phyloP scores from a whole-genome alignment of 2,113 vertebrate species.

The Neogobius melanostomus region DNA sequence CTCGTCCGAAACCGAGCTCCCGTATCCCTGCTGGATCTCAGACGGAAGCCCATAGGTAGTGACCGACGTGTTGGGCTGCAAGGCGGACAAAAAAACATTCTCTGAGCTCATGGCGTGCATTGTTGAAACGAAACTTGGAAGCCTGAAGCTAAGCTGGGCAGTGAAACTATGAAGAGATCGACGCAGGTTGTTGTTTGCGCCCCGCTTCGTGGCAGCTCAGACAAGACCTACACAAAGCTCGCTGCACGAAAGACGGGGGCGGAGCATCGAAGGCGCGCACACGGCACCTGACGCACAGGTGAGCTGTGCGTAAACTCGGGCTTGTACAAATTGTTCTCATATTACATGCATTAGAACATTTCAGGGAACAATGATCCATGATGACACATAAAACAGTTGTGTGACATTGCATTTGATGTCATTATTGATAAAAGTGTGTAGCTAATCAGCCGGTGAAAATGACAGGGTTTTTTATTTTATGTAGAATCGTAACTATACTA shows the following conservation, averaged over 20 bases:
- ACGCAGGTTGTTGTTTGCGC: background rate
- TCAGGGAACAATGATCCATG: background rate
- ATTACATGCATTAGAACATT: background rate
- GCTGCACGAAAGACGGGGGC: slow-evolving; percentile 17
- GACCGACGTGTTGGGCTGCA: slow-evolving; percentile 73
- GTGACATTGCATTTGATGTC: background rate
- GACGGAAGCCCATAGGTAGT: slow-evolving; percentile 75
- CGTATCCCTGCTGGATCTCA: slow-evolving; percentile 54
- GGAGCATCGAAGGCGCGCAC: slow-evolving; percentile 22
- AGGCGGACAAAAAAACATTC: slow-evolving; percentile 62
- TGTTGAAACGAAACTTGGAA: slow-evolving; percentile 4
- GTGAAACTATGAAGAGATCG: background rate
- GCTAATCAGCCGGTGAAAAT: too few relatives aligned
- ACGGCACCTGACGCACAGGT: slow-evolving; percentile 52
- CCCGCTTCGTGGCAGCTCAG: slow-evolving; percentile 17
- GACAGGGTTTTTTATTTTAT: too few relatives aligned
- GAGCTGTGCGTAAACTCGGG: background rate
- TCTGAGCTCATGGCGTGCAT: slow-evolving; percentile 64
- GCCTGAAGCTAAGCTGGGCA: background rate
- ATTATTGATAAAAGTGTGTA: too few relatives aligned
- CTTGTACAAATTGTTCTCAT: background rate
- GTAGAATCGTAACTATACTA: too few relatives aligned
- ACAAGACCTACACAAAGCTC: background rate
- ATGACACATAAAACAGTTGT: background rate
- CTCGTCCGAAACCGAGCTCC: slow-evolving; percentile 43